Base-by-base conservation (phyloP, 2,113 vertebrate genomes). In the Polypterus bichir region DNA sequence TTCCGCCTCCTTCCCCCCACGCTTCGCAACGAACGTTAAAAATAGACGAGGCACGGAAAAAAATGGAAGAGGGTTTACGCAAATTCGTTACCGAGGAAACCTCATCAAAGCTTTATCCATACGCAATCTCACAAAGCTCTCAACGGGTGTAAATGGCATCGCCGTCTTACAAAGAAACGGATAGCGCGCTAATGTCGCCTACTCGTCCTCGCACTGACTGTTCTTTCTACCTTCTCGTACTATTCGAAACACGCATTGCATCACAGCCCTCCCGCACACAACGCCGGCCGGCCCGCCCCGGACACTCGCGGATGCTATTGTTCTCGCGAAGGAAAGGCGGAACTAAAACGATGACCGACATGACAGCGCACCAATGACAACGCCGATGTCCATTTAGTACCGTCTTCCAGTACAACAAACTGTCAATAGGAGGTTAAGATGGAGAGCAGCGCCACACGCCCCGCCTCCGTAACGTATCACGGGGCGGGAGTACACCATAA, bases 361-460 rank as follows among this genome's bases (percentile, higher is more conserved):
- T 44, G 6, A 47, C 1, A 45, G 9, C 9, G 6, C 47, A 44
- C 54, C 54, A 62, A 62, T 59, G 47, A 44, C 6, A 7, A 53
- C n/a, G 57, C 45, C 27, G 59, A 47, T 3, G 59, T 53, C 45
- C 57, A n/a, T 61, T 6, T 44, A 58, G 9, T 45, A 44, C 56
- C 56, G 4, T 45, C 56, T 45, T 52, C 44, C 51, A 47, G 27
- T 49, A 9, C 59, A 27, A 44, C 47, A n/a, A 47, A 51, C 10
- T 45, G 49, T 54, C 59, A 65, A 61, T 61, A 4, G 57, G 44
- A 46, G 47, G 10, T 44, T 46, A 44, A 59, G 10, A 10, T 10
- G 10, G 51, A 52, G 51, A 7, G 10, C 7, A 52, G 7, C 55
- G 5, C 44, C 9, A 3, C 6, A 47, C 7, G 3, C 51, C 49